These are phyloP conservation scores for Alaudala cheleensis DNA, from an alignment of 2,113 vertebrate genomes.

Conservation along the genomic window DNA sequence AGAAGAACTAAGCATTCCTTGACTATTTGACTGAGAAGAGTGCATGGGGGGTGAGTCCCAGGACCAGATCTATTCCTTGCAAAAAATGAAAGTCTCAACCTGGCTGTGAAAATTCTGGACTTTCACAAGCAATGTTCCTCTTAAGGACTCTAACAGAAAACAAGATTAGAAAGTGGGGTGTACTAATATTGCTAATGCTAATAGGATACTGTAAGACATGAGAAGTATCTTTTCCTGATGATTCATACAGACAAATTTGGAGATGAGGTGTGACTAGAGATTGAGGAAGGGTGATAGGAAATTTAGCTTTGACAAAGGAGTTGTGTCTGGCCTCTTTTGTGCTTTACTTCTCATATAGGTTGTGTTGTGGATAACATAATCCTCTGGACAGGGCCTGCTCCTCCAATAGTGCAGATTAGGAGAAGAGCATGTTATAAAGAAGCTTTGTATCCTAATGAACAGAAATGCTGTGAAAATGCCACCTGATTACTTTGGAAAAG, in stretches of 20 bases:
- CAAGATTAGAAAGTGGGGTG: neutral
- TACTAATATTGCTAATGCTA: neutral
- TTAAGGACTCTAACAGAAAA: neutral
- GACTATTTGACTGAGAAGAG: neutral
- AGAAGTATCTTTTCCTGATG: neutral
- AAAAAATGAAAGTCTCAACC: neutral
- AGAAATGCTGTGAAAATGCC: neutral
- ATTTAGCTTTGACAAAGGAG: neutral
- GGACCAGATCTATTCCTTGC: neutral
- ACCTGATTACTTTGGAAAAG: neutral
- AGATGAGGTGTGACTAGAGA: neutral
- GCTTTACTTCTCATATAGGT: neutral
- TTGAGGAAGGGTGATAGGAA: neutral
- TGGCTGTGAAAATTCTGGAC: neutral
- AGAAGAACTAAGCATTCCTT: neutral
- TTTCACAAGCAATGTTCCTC: neutral
- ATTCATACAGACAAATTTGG: neutral
- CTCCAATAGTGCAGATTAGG: fast-evolving
- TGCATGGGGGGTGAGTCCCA: neutral
- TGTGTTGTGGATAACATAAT: neutral
- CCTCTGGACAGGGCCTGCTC: neutral
- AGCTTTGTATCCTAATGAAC: neutral
- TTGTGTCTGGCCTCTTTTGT: neutral
- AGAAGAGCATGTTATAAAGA: neutral
- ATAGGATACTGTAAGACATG: neutral